Base-by-base conservation (phyloP, 2,888 invertebrate species). In the Luperina nickerlii region DNA sequence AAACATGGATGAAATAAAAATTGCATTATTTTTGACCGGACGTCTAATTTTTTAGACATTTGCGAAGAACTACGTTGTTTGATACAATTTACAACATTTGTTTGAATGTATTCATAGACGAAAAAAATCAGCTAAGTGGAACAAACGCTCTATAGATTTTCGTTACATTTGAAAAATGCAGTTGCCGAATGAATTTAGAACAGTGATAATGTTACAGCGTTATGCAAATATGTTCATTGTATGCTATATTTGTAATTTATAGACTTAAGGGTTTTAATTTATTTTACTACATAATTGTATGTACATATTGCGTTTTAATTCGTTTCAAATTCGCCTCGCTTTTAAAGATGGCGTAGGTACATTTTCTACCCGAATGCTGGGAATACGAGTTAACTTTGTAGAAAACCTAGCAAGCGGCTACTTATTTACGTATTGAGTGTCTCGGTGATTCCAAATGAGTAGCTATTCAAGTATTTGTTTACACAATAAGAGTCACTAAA, bases 221-320 rank as follows among this genome's bases (percentile, higher is more conserved):
- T 9, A 63, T 27, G 63, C 63, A 63, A 63, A 66, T 68, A 66
- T 15, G 38, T 76, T 70, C 60, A 51, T 68, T 80, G 67, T 72
- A 69, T 62, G 24, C 60, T 57, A 38, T 76, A 68, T 42, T 57
- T 65, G 32, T 68, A 72, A 76, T 45, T 42, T n/a, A 15, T 83
- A 84, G 38, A 73, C 24, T 5, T 79, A 84, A 84, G 74, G 13
- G 32, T 69, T 42, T 51, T 80, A 69, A 81, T 76, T 80, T 79
- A 75, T 80, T 80, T 45, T 51, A 51, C 57, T 71, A 48, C 38
- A 9, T 62, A 48, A 54, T 65, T 73, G 45, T 75, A 72, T 27
- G 27, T 63, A 57, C 9, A 57, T 57, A 27, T 57, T 65, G 13
- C 2, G n/a, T 57, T 79, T 74, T 65, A 75, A 0, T 71, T 79